phyloP scores from a whole-genome alignment of 92 coral and sea anemone species.

The Umimayanthus chanpuru region DNA sequence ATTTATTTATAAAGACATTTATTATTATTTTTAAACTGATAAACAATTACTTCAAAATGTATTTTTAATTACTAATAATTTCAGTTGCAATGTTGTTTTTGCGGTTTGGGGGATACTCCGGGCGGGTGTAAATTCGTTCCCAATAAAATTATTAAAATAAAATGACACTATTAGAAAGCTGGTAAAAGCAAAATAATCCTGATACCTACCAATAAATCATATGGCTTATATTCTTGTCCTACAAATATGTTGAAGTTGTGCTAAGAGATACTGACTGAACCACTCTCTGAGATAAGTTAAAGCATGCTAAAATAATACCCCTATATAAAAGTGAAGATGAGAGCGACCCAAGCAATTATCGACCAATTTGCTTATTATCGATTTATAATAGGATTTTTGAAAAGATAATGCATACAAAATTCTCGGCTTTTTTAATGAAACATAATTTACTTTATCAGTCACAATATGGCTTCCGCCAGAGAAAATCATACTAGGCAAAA shows the following conservation, averaged over 20 bases:
- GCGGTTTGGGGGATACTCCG: too few relatives aligned
- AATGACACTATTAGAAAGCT: too few relatives aligned
- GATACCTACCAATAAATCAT: not conserved
- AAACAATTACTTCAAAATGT: too few relatives aligned
- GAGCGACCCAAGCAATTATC: not conserved
- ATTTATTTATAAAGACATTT: too few relatives aligned
- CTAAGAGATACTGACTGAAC: not conserved
- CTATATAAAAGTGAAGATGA: not conserved
- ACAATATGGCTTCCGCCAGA: constrained; percentile 16
- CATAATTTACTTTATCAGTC: not conserved
- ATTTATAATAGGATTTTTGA: not conserved
- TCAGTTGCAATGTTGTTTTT: too few relatives aligned
- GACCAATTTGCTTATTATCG: not conserved
- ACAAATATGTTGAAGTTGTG: not conserved
- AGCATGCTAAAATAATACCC: constrained; percentile 21
- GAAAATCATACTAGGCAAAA: constrained; percentile 29
- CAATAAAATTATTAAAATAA: too few relatives aligned
- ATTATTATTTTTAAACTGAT: too few relatives aligned
- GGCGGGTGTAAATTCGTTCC: too few relatives aligned
- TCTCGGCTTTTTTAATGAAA: not conserved
- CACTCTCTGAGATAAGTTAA: not conserved
- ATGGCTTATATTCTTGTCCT: not conserved
- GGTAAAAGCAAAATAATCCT: not conserved
- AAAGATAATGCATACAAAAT: too few relatives aligned
- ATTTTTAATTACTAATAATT: too few relatives aligned